Conservation (phyloP, 2,888 invertebrate genomes). For the Caenorhabditis sp. region DNA sequence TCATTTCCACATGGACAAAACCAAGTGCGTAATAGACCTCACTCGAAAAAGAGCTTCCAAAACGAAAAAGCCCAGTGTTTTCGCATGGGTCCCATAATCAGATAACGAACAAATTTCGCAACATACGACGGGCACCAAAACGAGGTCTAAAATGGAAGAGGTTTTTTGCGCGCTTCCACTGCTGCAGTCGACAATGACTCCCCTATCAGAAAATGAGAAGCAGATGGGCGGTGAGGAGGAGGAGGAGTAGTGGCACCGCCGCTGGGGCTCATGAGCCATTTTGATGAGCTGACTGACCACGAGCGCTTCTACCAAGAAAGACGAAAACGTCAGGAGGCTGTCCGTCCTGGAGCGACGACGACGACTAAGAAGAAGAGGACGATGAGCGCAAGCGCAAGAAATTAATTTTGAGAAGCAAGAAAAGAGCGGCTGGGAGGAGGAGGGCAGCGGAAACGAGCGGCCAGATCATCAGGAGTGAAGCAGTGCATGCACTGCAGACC, state of each 20-base stretch:
- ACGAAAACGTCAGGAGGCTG: constrained; percentile 11
- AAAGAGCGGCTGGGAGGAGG: constrained; percentile 9
- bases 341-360: constrained; percentile 12
- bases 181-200: not conserved
- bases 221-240: constrained; percentile 23
- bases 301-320: constrained; percentile 36
- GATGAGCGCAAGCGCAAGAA: constrained; percentile 60
- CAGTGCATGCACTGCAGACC: constrained; percentile 41
- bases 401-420: constrained; percentile 54
- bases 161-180: no score
- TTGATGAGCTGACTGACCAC: constrained; percentile 44
- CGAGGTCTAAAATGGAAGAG: constrained; percentile 1
- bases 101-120: constrained; percentile 57
- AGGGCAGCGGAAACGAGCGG: constrained; percentile 39
- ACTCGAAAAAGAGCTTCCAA: constrained; percentile 6
- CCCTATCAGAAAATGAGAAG: constrained; percentile 40
- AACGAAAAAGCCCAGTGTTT: not conserved
- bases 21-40: not conserved
- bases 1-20: no score
- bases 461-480: constrained; percentile 37
- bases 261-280: constrained; percentile 41
- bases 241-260: constrained; percentile 10
- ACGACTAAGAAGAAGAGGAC: constrained; percentile 37
- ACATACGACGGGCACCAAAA: constrained; percentile 15
- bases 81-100: constrained; percentile 35